A percentile compares a stretch with the other conserved stretches of the same genome.
Conservation (phyloP, 2,113 vertebrate species). For the Callionymus lyra region DNA sequence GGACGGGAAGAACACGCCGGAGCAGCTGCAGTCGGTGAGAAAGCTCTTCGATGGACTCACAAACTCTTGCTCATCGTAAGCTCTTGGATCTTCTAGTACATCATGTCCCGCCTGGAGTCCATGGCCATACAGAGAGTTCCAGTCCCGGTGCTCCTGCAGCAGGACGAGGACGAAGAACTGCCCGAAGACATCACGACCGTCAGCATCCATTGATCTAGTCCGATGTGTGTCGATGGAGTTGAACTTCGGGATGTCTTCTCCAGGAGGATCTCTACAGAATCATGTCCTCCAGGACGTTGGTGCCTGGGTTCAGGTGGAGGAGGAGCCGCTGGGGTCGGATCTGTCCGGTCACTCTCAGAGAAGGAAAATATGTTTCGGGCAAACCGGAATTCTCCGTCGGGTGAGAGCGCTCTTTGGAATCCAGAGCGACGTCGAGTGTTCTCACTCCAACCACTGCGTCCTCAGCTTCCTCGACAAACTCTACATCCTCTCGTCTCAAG, state of each 20-base stretch:
- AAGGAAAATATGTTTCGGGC: conserved; percentile 72
- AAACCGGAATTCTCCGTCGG: conserved; percentile 72
- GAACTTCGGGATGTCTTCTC: conserved; percentile 8
- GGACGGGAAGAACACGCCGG: conserved; percentile 74
- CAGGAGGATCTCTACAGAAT: conserved; percentile 75
- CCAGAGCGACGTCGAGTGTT: background rate
- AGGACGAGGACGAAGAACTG: conserved; percentile 57
- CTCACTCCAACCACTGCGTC: background rate
- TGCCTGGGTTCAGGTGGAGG: conserved; percentile 77
- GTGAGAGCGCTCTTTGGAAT: conserved; percentile 46
- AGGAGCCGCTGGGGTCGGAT: conserved; percentile 78
- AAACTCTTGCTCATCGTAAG: background rate
- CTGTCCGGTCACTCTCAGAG: conserved; percentile 83
- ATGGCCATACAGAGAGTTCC: conserved; percentile 71
- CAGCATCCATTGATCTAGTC: conserved; percentile 23
- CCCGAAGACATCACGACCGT: conserved; percentile 64
- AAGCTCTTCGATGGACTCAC: background rate
- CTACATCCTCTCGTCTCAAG: conserved; percentile 77
- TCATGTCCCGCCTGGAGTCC: conserved; percentile 70
- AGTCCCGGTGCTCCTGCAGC: conserved; percentile 69
- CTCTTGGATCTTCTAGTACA: conserved; percentile 56
- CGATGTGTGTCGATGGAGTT: background rate
- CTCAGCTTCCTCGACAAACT: conserved; percentile 88
- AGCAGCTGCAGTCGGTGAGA: conserved; percentile 70
- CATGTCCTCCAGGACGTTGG: conserved; percentile 60